These are phyloP conservation scores for Brachionus angularis DNA, from an alignment of 1,140 invertebrate genomes.

Conservation along the genomic window DNA sequence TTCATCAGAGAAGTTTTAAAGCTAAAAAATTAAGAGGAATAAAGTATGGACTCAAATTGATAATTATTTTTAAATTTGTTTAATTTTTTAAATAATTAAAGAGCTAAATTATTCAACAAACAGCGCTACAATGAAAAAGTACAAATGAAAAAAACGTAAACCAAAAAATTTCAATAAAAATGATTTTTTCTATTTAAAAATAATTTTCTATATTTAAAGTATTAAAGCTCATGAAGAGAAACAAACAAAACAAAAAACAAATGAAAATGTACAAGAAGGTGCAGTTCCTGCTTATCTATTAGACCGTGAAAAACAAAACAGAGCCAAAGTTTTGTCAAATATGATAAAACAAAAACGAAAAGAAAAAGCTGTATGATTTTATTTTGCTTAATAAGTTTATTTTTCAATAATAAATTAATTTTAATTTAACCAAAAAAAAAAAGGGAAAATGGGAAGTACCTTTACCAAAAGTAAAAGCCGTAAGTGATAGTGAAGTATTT, in stretches of 20 bases:
- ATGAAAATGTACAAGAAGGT: slow-evolving; percentile 73
- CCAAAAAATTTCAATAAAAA: slow-evolving; percentile 45
- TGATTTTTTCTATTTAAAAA: neutral
- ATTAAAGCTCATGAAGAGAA: slow-evolving; percentile 62
- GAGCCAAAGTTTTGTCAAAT: slow-evolving; percentile 92
- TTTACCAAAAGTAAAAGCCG: slow-evolving; percentile 92
- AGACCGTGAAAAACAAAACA: slow-evolving; percentile 87
- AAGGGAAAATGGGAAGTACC: slow-evolving; percentile 99
- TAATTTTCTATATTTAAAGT: slow-evolving; percentile 44
- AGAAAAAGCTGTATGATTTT: slow-evolving; percentile 97
- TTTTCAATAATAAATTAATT: slow-evolving; percentile 49
- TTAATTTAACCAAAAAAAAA: slow-evolving; percentile 53
- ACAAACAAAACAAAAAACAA: slow-evolving; percentile 70
- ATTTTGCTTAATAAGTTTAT: no score
- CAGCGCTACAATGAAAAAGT: slow-evolving; percentile 94
- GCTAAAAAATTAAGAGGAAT: slow-evolving; percentile 86
- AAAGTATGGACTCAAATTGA: slow-evolving; percentile 61
- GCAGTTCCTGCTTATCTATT: slow-evolving; percentile 91
- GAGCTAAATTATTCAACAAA: slow-evolving; percentile 93
- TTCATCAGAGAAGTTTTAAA: slow-evolving; percentile 80
- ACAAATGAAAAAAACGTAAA: slow-evolving; percentile 89
- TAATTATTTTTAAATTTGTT: neutral
- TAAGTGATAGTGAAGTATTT: slow-evolving; percentile 96
- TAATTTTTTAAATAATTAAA: slow-evolving; percentile 45
- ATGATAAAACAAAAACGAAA: slow-evolving; percentile 99